phyloP scores from a whole-genome alignment of 2,888 invertebrate species.

The Melanargia galathea region DNA sequence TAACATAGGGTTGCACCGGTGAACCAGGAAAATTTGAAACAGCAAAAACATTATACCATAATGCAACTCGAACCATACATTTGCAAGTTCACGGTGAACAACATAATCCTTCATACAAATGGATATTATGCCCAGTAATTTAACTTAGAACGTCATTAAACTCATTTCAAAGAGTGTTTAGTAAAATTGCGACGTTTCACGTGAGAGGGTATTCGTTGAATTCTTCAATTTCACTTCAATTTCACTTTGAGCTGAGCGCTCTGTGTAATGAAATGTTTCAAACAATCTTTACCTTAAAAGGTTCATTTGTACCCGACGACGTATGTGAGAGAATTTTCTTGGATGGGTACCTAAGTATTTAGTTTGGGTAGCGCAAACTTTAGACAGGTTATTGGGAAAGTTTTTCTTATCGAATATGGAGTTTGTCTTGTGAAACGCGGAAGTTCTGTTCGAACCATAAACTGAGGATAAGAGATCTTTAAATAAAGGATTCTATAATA shows the following conservation, averaged over 20 bases:
- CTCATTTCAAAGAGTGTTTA: conserved; percentile 30
- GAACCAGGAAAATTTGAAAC: neutral
- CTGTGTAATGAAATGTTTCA: conserved; percentile 47
- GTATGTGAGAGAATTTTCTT: conserved; percentile 54
- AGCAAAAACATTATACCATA: neutral
- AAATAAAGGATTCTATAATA: neutral
- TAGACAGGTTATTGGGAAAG: conserved; percentile 4
- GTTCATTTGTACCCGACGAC: conserved; percentile 46
- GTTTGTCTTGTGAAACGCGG: neutral
- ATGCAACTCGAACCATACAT: conserved; percentile 13
- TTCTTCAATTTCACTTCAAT: conserved; percentile 40
- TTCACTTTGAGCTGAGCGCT: conserved; percentile 51
- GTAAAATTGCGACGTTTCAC: conserved; percentile 29
- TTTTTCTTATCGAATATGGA: neutral
- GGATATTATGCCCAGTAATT: conserved; percentile 24
- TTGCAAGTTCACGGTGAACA: conserved; percentile 13
- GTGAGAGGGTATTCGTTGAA: conserved; percentile 34
- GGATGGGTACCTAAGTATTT: conserved; percentile 48
- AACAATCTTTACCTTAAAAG: conserved; percentile 45
- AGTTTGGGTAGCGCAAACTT: conserved; percentile 43
- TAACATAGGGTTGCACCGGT: too few relatives aligned
- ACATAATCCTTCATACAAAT: conserved; percentile 9
- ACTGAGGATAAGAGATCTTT: neutral
- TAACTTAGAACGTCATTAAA: conserved; percentile 32
- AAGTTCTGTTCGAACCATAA: neutral